Evolutionary conservation across 2,888 invertebrate species (phyloP), one percentile per base, ranked within the genome.

Genomic region (Tipula lateralis): DNA sequence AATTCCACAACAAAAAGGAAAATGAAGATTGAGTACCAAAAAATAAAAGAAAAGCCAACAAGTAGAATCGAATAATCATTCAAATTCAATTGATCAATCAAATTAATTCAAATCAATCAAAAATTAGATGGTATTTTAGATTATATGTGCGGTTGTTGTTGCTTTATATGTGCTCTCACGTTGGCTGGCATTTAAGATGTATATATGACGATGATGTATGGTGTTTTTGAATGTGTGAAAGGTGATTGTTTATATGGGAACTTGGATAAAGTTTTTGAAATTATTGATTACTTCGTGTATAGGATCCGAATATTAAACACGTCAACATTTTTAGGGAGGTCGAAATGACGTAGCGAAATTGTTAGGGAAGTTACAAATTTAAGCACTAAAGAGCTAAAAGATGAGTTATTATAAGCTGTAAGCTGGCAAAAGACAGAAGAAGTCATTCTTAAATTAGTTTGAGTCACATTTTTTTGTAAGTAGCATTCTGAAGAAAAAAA

Each of bases 41-140:
- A 66, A 9, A 66, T 1, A 24, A 66, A 66, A 66, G 19, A 66
- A 66, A 66, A 66, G 66, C 66, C 66, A 66, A 66, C 66, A 66
- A 66, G 66, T 66, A 66, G 66, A 66, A 66, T 66, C 66, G 66
- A 66, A 66, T 66, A 66, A 66, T 66, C 66, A 66, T 66, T 66
- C 66, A 66, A 66, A 66, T 66, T 66, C 66, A 66, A 66, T 66
- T 66, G 66, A 66, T 66, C 66, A 66, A 66, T 66, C 66, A 66
- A 66, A 66, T 66, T 66, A 66, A 66, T 66, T 66, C 66, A 66
- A 66, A 66, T 66, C 66, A 66, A 66, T 66, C 66, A 66, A 66
- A 66, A 66, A 66, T 66, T 66, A 66, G 66, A 66, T 66, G 66
- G 66, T 66, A 66, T 66, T 66, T 66, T 24, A 24, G 66, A 66